phyloP scores from a whole-genome alignment of 2,113 vertebrate genomes.

The Malurus elegans region DNA sequence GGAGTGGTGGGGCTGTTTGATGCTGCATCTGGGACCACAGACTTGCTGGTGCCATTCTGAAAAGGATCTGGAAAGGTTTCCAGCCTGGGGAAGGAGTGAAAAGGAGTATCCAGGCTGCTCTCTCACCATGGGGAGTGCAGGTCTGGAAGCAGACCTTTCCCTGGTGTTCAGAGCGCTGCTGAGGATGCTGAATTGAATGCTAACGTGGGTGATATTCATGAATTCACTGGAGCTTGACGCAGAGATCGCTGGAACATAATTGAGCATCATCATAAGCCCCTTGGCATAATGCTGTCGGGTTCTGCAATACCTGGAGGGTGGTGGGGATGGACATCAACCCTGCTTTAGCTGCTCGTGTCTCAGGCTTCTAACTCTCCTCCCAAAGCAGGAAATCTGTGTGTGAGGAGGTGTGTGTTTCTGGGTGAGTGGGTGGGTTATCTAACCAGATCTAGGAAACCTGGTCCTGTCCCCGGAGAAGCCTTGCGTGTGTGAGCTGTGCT shows the following conservation, averaged over 20 bases:
- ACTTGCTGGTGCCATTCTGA: not conserved
- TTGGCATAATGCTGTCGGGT: accelerated
- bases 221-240: not conserved
- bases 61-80: not conserved
- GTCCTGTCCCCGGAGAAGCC: not conserved
- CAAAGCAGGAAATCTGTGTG: not conserved
- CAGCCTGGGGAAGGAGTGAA: not conserved
- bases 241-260: not conserved
- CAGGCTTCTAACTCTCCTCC: not conserved
- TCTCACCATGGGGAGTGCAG: not conserved
- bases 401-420: not conserved
- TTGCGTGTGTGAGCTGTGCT: not conserved
- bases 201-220: not conserved
- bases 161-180: not conserved
- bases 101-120: not conserved
- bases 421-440: slow-evolving; percentile 41
- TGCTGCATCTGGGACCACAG: not conserved
- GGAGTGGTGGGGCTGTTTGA: not conserved
- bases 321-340: not conserved
- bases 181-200: not conserved
- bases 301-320: accelerated
- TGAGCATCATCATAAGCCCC: not conserved
- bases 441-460: not conserved
- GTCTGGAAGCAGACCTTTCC: not conserved
- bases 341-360: not conserved